Evolutionary conservation across 2,113 vertebrate genomes (phyloP), one percentile per base, ranked within the genome.

Genomic region (Oceanodroma tethys): DNA sequence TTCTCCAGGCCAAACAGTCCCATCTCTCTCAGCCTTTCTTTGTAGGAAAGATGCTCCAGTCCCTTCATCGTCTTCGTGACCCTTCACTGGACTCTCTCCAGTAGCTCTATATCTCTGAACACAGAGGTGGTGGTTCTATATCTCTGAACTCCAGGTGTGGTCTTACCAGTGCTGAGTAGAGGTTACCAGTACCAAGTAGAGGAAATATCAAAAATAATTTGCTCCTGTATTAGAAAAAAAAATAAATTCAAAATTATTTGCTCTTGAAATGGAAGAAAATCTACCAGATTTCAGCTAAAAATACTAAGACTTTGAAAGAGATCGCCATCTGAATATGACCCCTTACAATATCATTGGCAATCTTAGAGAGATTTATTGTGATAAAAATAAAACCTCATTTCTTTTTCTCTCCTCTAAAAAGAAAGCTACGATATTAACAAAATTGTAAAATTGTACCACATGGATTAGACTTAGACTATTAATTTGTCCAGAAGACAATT

Each of bases 111-210:
- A 27, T 52, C 20, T 52, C 62, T 48, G 55, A 91, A 67, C 27
- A 38, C 19, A 66, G 16, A 25, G 59, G n/a, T n/a, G n/a, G n/a
- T n/a, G n/a, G n/a, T n/a, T 62, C 50, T 1, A 0, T 38, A 27
- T 52, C 20, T 52, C 62, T 48, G 55, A 91, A 67, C 7, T 23
- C 2, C 29, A 65, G 6, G 3, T 27, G 13, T 50, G 26, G 53
- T 18, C 27, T 40, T 58, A 22, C 20, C 16, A 48, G 52, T 23
- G 47, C 3, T 81, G 36, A 52, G 34, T 13, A 71, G 22, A 66
- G 6, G 45, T 48, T 71, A 48, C 19, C 9, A 58, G 42, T 30
- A 60, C 8, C 22, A 88, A 45, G 26, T 5, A 89, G 11, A 81
- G 9, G 9, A 74, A 85, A 67, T 21, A 48, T 7, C 0, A 42